Percentiles rank a stretch among this genome's conserved stretches.
Evolutionary conservation across 2,888 invertebrate species (phyloP).

Genomic region (Drosophila barbarae): DNA sequence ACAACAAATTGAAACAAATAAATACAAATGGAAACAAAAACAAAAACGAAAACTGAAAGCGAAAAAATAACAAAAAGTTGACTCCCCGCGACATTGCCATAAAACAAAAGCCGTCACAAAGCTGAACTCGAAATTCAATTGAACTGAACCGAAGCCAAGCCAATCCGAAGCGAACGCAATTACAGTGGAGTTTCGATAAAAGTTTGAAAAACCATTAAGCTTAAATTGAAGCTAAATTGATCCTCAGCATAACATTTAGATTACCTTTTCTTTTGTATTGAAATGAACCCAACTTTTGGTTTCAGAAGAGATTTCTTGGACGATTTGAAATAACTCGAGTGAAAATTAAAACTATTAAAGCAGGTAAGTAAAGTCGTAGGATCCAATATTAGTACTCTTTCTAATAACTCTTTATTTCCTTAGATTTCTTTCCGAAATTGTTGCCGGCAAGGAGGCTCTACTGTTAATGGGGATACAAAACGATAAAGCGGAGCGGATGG

Average conservation of each 20-base stretch:
- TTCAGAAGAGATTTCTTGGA: too few species aligned
- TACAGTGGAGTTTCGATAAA: conserved; percentile 2
- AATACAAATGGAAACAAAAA: conserved; percentile 11
- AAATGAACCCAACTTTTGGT: not conserved
- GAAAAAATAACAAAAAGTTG: conserved; percentile 29
- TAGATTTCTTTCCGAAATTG: not conserved
- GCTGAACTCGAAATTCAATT: conserved; percentile 55
- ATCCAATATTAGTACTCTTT: too few species aligned
- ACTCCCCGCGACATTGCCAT: conserved; percentile 23
- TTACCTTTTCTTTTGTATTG: not conserved
- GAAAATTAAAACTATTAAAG: too few species aligned
- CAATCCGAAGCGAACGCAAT: not conserved
- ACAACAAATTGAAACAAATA: conserved; percentile 4
- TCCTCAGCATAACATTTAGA: not conserved
- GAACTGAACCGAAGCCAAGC: conserved; percentile 41
- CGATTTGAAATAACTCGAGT: too few species aligned
- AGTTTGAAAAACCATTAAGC: not conserved
- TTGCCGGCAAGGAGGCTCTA: not conserved
- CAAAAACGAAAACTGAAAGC: conserved; percentile 7
- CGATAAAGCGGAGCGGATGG: conserved; percentile 1
- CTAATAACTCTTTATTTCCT: too few species aligned
- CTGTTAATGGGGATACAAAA: conserved; percentile 8
- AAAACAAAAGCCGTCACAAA: conserved; percentile 32
- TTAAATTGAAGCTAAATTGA: not conserved
- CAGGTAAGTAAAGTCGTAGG: too few species aligned